Evolutionary conservation across 2,113 vertebrate species (phyloP), one percentile per base, ranked within the genome.

Genomic region (Egretta garzetta): DNA sequence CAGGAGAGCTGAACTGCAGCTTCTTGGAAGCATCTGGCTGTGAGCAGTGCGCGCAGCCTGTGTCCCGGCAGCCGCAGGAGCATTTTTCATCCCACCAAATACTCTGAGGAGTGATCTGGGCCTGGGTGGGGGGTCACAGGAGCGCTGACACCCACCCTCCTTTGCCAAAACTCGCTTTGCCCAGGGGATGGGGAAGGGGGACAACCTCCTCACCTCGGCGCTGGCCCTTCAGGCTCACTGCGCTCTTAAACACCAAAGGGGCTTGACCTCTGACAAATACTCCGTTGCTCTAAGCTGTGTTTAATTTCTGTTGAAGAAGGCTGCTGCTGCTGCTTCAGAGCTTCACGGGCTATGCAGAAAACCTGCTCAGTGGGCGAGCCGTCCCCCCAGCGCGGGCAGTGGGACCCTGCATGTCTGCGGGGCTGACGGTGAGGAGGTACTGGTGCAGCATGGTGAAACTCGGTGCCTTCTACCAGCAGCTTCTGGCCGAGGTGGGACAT

Each of bases 251-350:
- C 1, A 4, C n/a, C 30, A 5, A 14, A 15, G 15, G 39, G 28
- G 0, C 8, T 13, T 37, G 55, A 50, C 10, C 52, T 3, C 0
- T 1, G 8, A 14, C 39, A 30, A 32, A 28, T 23, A 3, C 32
- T 12, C 27, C 0, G 0, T 8, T 30, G 49, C 50, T 49, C 58
- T 35, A 64, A 83, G 53, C 23, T 2, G 8, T n/a, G 33, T 62
- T 82, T 70, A 3, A 9, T 84, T 93, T 59, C 85, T 49, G 13
- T 21, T 2, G 4, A 28, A 30, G 4, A 28, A 30, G 99, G 94
- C 96, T 99, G 10, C 94, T 99, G 94, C 98, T 99, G 88, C 98
- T 99, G 82, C 98, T 99, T 24, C 99, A 99, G 98, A 99, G 98
- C 96, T 99, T 99, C 80, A 98, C 97, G 0, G 94, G 87, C 35